Evolutionary conservation across 2,797 vertebrate species (phyloP).

Genomic region (Liasis olivaceus): DNA sequence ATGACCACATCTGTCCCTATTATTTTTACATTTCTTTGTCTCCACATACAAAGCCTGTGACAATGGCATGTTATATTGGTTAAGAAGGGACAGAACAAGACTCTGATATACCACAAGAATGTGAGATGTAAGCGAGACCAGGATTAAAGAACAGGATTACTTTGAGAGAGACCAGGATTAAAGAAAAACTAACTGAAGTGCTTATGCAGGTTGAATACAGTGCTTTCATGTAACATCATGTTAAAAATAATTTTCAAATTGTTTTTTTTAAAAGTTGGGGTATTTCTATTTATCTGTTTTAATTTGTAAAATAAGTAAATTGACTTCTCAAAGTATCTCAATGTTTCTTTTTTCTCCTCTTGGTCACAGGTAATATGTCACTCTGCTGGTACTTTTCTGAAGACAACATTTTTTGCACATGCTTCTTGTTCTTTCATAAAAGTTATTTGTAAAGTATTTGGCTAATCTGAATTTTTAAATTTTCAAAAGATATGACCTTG

Average conservation of each 20-base stretch:
- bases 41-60: not conserved
- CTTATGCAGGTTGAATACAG: not conserved
- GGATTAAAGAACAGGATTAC: not conserved
- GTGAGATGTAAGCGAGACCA: not conserved
- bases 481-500: not conserved
- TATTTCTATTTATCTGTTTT: not conserved
- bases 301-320: not conserved
- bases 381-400: not conserved
- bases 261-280: not conserved
- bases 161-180: not conserved
- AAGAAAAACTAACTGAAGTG: not conserved
- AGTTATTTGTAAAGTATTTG: not conserved
- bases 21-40: not conserved
- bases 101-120: not conserved
- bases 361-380: not conserved
- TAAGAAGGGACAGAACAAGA: not conserved
- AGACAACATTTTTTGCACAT: not conserved
- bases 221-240: not conserved
- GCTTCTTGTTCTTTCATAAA: not conserved
- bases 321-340: not conserved
- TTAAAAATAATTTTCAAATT: not conserved
- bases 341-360: not conserved
- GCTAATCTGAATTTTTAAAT: not conserved
- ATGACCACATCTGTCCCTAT: not conserved
- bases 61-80: not conserved